phyloP scores from a whole-genome alignment of 2,888 invertebrate genomes.

The Cataglyphis altisquamis region DNA sequence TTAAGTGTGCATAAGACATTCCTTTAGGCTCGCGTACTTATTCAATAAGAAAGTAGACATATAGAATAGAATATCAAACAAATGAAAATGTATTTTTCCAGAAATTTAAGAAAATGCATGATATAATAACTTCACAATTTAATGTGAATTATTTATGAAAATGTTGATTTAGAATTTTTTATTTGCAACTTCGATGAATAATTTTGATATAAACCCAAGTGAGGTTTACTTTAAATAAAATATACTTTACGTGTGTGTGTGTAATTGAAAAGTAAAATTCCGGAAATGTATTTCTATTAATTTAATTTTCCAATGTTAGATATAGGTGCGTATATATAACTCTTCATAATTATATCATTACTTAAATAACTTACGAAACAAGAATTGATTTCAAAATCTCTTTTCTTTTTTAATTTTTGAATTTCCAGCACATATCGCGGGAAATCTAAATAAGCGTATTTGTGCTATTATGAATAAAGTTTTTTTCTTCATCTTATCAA shows the following conservation, averaged over 20 bases:
- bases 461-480: not conserved
- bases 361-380: not conserved
- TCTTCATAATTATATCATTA: not conserved
- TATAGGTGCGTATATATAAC: no score
- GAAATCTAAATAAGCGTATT: not conserved
- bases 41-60: slow-evolving; percentile 52
- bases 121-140: not conserved
- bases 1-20: slow-evolving; percentile 62
- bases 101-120: not conserved
- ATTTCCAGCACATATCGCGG: not conserved
- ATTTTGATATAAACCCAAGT: not conserved
- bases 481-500: not conserved
- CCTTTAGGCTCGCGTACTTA: slow-evolving; percentile 74
- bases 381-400: not conserved
- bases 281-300: no score
- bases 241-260: not conserved
- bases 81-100: slow-evolving; percentile 8
- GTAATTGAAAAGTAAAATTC: not conserved
- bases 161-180: not conserved
- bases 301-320: no score
- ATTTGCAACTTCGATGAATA: not conserved
- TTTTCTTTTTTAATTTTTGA: not conserved
- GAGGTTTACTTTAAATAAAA: slow-evolving; percentile 3
- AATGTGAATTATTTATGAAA: not conserved
- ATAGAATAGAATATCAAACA: not conserved